Conservation (phyloP, 2,797 vertebrate genomes). For the Danio albolineatus region DNA sequence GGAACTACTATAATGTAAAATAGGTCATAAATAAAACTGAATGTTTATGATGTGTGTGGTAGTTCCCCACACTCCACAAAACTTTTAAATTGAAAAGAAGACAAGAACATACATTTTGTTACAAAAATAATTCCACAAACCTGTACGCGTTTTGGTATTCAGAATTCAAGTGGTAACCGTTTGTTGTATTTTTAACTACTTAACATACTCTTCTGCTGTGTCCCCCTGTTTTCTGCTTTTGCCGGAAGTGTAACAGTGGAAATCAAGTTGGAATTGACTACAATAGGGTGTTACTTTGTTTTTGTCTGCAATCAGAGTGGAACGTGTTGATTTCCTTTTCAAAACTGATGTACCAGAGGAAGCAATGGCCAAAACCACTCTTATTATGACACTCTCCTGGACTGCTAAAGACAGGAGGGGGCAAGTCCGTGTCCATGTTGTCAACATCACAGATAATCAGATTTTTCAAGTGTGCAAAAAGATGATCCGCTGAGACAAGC, state of each 20-base stretch:
- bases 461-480: slow-evolving; percentile 31
- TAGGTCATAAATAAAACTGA: too few species aligned
- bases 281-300: slow-evolving; percentile 12
- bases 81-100: too few species aligned
- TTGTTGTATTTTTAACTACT: background rate
- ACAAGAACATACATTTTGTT: too few species aligned
- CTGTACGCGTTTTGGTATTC: background rate
- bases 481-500: slow-evolving; percentile 5
- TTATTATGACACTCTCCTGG: background rate
- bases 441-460: slow-evolving; percentile 16
- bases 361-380: background rate
- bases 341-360: background rate
- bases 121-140: too few species aligned
- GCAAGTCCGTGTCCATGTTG: slow-evolving; percentile 6
- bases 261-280: background rate
- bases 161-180: background rate
- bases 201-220: background rate
- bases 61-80: too few species aligned
- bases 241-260: background rate
- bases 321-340: slow-evolving; percentile 12
- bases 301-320: slow-evolving; percentile 15
- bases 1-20: too few species aligned
- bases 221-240: background rate
- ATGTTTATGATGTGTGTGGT: too few species aligned
- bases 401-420: background rate